These are phyloP conservation scores for Actinopyga echinites DNA, from an alignment of 53 echinoderm and acorn worm genomes.

Conservation along the genomic window DNA sequence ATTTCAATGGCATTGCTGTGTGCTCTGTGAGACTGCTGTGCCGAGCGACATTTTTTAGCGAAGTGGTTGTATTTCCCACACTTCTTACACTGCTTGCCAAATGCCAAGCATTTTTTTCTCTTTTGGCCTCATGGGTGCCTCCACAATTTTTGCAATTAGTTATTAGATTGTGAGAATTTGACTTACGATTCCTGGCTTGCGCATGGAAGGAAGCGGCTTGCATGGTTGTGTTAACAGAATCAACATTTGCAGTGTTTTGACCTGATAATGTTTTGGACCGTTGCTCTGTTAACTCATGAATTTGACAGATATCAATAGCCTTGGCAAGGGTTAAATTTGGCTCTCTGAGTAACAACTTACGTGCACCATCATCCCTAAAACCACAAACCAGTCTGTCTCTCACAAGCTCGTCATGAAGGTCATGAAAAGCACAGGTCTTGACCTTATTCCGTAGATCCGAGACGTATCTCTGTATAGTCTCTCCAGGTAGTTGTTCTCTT, in stretches of 20 bases:
- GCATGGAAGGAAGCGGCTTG: background rate
- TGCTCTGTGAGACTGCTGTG: background rate
- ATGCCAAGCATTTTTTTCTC: slow-evolving; percentile 40
- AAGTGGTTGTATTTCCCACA: slow-evolving; percentile 30
- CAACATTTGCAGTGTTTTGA: background rate
- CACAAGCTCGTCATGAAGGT: slow-evolving; percentile 16
- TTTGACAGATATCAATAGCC: slow-evolving; percentile 27
- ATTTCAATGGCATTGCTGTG: background rate
- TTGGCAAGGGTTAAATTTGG: background rate
- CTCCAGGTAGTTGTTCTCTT: background rate
- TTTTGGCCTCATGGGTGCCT: background rate
- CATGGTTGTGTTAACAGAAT: background rate
- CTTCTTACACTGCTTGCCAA: slow-evolving; percentile 32
- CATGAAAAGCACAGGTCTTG: background rate
- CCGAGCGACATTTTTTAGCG: background rate
- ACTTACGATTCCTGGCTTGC: background rate
- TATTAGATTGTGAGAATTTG: background rate
- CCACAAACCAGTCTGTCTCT: slow-evolving; percentile 20
- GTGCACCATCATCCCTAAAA: background rate
- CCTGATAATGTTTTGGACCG: background rate
- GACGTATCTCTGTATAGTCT: background rate
- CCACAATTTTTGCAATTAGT: background rate
- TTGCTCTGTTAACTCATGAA: slow-evolving; percentile 20
- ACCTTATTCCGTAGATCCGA: background rate
- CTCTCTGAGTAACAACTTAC: slow-evolving; percentile 15